Conservation (phyloP, 2,888 invertebrate genomes). For the Notodonta dromedarius region DNA sequence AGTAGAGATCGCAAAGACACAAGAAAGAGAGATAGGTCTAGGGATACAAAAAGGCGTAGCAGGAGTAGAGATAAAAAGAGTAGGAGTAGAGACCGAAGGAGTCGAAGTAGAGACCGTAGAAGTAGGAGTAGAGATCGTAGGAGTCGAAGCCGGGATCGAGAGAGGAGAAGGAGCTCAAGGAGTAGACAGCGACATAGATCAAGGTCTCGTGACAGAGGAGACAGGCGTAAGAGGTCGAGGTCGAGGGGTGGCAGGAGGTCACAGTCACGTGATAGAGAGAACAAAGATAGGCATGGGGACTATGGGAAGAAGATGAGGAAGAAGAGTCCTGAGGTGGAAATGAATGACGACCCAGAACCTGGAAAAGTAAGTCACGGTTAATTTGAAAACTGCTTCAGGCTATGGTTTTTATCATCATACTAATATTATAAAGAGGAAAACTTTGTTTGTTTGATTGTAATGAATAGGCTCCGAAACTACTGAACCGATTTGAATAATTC, state of each 20-base stretch:
- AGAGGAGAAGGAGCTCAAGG: constrained; percentile 53
- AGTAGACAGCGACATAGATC: constrained; percentile 42
- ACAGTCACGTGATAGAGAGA: constrained; percentile 51
- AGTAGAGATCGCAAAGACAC: constrained; percentile 55
- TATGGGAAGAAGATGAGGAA: constrained; percentile 61
- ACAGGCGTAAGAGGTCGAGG: constrained; percentile 47
- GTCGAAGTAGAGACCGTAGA: constrained; percentile 51
- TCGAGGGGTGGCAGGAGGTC: constrained; percentile 52
- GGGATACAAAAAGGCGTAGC: constrained; percentile 45
- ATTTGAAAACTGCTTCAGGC: neutral
- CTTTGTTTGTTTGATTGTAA: too few species aligned
- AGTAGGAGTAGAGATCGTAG: constrained; percentile 44
- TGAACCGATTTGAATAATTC: too few species aligned
- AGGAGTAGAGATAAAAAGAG: constrained; percentile 29
- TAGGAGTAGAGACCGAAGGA: constrained; percentile 46
- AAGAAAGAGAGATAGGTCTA: constrained; percentile 56
- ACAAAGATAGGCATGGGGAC: constrained; percentile 51
- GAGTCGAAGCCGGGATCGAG: constrained; percentile 47
- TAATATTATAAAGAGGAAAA: too few species aligned
- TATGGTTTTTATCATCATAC: too few species aligned
- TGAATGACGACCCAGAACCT: constrained; percentile 90
- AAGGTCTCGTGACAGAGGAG: constrained; percentile 51
- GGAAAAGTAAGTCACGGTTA: constrained; percentile 83
- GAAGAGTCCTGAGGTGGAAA: constrained; percentile 79
- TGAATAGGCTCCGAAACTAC: too few species aligned